Percentiles rank a stretch among this genome's conserved stretches.
These are phyloP conservation scores for Coenonympha glycerion DNA, from an alignment of 2,888 invertebrate species.

Conservation along the genomic window DNA sequence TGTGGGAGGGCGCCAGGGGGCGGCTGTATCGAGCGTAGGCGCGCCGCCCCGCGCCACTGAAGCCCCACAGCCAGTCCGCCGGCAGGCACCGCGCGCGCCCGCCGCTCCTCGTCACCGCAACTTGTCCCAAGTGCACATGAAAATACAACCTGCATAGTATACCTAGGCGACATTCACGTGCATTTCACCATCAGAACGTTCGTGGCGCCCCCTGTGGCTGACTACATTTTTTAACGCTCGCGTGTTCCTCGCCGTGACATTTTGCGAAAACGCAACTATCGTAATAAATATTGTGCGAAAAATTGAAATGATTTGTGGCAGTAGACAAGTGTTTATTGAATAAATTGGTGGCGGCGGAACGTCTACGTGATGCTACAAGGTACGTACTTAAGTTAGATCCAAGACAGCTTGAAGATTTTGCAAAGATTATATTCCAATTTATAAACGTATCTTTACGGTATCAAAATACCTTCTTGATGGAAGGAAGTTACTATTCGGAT, in stretches of 20 bases:
- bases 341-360: conserved; percentile 55
- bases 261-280: conserved; percentile 13
- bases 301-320: conserved; percentile 62
- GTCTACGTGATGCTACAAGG: conserved; percentile 66
- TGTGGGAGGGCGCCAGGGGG: conserved; percentile 69
- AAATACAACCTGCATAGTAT: conserved; percentile 34
- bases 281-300: conserved; percentile 50
- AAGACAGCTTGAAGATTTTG: conserved; percentile 12
- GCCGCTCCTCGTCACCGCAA: conserved; percentile 31
- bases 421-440: not conserved
- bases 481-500: too few relatives aligned
- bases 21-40: conserved; percentile 73
- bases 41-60: conserved; percentile 66
- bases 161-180: conserved; percentile 37
- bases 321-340: conserved; percentile 56
- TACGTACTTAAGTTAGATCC: conserved; percentile 49
- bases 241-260: conserved; percentile 10
- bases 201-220: conserved; percentile 9
- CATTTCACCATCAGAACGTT: not conserved
- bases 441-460: not conserved
- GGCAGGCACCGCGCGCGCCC: conserved; percentile 53
- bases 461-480: not conserved
- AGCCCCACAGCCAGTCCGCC: conserved; percentile 64
- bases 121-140: conserved; percentile 37
- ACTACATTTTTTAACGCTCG: conserved; percentile 3